phyloP scores from a whole-genome alignment of 1,140 invertebrate species.

The Habropoda laboriosa region DNA sequence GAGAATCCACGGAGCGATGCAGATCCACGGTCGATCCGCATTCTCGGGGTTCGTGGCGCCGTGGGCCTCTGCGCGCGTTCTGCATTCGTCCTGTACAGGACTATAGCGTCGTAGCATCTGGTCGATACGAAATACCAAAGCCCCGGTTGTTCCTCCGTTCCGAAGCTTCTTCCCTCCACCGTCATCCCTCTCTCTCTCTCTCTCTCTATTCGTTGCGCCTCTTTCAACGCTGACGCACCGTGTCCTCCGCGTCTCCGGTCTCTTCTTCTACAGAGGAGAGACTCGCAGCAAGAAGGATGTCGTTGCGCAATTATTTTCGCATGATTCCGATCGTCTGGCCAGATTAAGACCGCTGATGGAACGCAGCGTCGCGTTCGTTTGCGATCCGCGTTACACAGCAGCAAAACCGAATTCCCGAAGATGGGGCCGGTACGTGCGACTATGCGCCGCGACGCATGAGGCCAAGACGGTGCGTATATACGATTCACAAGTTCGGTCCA shows the following conservation, averaged over 20 bases:
- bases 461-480: constrained; percentile 8
- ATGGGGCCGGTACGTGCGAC: constrained; percentile 50
- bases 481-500: no score
- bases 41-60: constrained; percentile 57
- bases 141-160: constrained; percentile 8
- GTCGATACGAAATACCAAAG: constrained; percentile 46
- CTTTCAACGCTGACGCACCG: constrained; percentile 10
- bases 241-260: not conserved
- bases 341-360: constrained; percentile 68
- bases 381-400: constrained; percentile 46
- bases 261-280: constrained; percentile 34
- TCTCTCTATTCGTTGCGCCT: no score
- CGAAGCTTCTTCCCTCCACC: constrained; percentile 23
- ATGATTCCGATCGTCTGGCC: constrained; percentile 72
- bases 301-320: constrained; percentile 76
- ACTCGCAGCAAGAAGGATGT: constrained; percentile 57
- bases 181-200: not conserved
- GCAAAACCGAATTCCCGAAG: constrained; percentile 62
- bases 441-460: constrained; percentile 50
- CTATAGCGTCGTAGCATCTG: constrained; percentile 44
- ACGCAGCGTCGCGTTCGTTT: constrained; percentile 52
- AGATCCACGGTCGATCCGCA: constrained; percentile 58
- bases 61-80: constrained; percentile 40
- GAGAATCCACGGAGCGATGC: constrained; percentile 45
- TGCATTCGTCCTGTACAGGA: constrained; percentile 31